Evolutionary conservation across 1,140 invertebrate species (phyloP).

Genomic region (Popillia japonica): DNA sequence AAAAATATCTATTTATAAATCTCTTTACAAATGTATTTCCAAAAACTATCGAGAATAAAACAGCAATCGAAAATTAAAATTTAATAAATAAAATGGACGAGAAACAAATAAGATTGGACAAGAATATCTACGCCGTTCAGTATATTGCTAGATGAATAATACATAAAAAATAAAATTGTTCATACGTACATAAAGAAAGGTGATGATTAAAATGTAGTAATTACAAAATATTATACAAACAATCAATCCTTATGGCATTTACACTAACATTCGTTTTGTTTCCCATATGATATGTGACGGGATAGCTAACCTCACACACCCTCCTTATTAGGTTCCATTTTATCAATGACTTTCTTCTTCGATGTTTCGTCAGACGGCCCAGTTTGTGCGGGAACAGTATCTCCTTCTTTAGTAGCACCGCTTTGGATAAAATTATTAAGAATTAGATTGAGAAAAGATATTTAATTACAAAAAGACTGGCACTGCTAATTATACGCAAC

Average conservation of each 20-base stretch:
- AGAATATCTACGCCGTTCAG: conserved; percentile 38
- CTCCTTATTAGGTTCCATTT: conserved; percentile 39
- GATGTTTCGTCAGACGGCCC: conserved; percentile 17
- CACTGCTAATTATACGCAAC: no score
- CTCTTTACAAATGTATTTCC: conserved; percentile 22
- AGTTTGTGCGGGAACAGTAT: conserved; percentile 25
- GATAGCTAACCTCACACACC: conserved; percentile 44
- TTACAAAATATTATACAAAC: conserved; percentile 55
- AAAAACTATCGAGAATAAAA: conserved; percentile 20
- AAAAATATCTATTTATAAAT: conserved; percentile 26
- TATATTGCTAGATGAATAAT: conserved; percentile 52
- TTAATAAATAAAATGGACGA: conserved; percentile 38
- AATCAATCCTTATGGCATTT: conserved; percentile 49
- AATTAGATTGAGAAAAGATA: not conserved
- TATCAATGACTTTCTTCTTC: conserved; percentile 8
- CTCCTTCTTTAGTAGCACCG: conserved; percentile 36
- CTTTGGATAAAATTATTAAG: conserved; percentile 6
- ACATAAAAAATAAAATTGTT: conserved; percentile 45
- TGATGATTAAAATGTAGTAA: conserved; percentile 53
- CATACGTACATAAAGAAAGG: conserved; percentile 39
- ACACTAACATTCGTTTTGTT: conserved; percentile 42
- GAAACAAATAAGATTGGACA: conserved; percentile 33
- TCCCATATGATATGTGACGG: conserved; percentile 50
- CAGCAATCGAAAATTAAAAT: conserved; percentile 27
- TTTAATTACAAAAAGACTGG: no score